Evolutionary conservation across 2,888 invertebrate genomes (phyloP).

Genomic region (Drosophila niveifrons): DNA sequence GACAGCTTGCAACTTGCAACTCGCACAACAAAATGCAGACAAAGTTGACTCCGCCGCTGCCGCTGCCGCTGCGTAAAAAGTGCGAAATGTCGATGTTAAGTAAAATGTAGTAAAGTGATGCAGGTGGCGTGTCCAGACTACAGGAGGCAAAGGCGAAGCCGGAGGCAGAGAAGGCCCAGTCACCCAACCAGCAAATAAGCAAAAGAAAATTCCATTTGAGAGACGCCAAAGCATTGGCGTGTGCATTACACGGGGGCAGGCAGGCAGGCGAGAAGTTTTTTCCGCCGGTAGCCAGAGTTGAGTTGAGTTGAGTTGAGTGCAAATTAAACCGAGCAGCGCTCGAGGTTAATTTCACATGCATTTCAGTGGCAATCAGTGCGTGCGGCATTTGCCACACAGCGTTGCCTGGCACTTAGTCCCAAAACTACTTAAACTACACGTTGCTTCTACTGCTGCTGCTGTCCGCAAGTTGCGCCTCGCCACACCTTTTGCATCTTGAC

Average conservation of each 20-base stretch:
- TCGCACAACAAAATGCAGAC: conserved; percentile 54
- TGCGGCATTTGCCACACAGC: conserved; percentile 54
- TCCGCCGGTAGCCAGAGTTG: conserved; percentile 32
- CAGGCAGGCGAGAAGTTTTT: conserved; percentile 35
- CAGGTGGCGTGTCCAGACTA: conserved; percentile 45
- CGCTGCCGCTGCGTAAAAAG: conserved; percentile 22
- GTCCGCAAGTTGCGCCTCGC: conserved; percentile 24
- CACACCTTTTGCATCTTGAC: background rate
- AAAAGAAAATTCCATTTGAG: conserved; percentile 77
- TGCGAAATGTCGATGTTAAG: conserved; percentile 17
- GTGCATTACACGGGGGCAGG: conserved; percentile 52
- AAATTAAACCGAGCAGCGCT: conserved; percentile 78
- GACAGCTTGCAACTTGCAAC: conserved; percentile 54
- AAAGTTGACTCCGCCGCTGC: conserved; percentile 37
- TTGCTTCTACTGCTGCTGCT: conserved; percentile 5
- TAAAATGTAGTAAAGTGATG: background rate
- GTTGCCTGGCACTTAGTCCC: conserved; percentile 66
- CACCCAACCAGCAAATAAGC: conserved; percentile 73
- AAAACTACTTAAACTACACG: conserved; percentile 70
- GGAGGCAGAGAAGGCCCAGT: conserved; percentile 41
- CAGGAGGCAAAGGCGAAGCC: conserved; percentile 33
- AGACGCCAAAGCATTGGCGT: conserved; percentile 60
- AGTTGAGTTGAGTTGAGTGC: conserved; percentile 64
- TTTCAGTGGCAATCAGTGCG: conserved; percentile 80
- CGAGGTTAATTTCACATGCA: conserved; percentile 81